These are phyloP conservation scores for Neofelis nebulosa DNA, from an alignment of 2,113 vertebrate genomes.

Conservation along the genomic window DNA sequence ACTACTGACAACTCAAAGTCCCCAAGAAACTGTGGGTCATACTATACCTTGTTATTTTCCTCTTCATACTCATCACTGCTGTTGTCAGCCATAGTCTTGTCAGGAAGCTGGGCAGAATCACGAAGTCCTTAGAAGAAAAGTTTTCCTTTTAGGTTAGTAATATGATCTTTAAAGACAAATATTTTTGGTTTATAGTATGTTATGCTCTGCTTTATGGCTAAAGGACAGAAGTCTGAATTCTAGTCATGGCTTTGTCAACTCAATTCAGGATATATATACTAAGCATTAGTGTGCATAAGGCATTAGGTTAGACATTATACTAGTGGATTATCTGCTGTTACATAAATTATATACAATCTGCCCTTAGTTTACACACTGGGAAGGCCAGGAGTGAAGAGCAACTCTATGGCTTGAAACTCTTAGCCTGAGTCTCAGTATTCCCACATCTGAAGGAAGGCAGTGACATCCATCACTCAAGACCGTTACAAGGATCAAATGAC, in stretches of 20 bases:
- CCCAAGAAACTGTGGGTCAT: background rate
- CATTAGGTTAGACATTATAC: background rate
- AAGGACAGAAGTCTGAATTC: background rate
- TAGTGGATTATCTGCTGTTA: background rate
- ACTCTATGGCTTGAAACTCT: background rate
- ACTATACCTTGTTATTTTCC: slow-evolving; percentile 75
- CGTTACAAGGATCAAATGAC: background rate
- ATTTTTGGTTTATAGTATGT: background rate
- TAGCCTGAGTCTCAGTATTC: background rate
- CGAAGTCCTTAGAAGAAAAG: slow-evolving; percentile 62
- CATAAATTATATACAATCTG: background rate
- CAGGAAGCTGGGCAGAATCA: slow-evolving; percentile 66
- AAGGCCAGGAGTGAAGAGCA: background rate
- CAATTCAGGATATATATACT: background rate
- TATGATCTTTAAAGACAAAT: slow-evolving; percentile 12
- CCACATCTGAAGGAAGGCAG: background rate
- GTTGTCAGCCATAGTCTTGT: slow-evolving; percentile 82
- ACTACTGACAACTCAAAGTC: background rate
- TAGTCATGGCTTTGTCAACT: background rate
- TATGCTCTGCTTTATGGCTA: slow-evolving; percentile 11
- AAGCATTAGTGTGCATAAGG: background rate
- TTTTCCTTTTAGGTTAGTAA: slow-evolving; percentile 45
- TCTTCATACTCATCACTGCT: slow-evolving; percentile 87
- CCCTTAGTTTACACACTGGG: background rate
- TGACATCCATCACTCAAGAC: background rate